phyloP scores from a whole-genome alignment of 2,113 vertebrate genomes.

The Uria lomvia region DNA sequence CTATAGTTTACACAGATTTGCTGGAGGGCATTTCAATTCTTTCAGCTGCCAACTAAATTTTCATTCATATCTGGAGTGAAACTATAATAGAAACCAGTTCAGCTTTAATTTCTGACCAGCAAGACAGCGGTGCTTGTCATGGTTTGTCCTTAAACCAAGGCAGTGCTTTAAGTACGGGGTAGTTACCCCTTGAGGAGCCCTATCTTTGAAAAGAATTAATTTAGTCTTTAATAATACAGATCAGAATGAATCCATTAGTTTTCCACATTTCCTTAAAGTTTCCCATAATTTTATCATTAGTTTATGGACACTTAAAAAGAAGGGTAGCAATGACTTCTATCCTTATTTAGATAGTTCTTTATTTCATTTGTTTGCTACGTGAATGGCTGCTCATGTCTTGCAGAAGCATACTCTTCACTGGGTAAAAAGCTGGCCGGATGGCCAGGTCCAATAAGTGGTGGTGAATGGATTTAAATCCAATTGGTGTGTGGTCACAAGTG shows the following conservation, averaged over 20 bases:
- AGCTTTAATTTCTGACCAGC: not conserved
- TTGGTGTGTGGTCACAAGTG: accelerated
- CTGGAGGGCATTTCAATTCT: not conserved
- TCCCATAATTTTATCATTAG: not conserved
- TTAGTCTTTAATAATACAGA: not conserved
- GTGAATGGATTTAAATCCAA: not conserved
- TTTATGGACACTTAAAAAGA: conserved; percentile 2
- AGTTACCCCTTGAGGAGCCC: not conserved
- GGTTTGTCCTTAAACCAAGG: not conserved
- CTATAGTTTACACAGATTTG: not conserved
- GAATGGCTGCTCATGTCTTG: not conserved
- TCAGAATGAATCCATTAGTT: not conserved
- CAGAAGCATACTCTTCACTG: accelerated
- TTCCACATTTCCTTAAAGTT: not conserved
- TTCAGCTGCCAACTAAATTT: not conserved
- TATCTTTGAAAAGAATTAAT: conserved; percentile 13
- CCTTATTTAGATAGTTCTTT: not conserved
- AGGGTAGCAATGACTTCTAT: not conserved
- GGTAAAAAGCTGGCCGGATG: not conserved
- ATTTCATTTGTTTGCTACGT: not conserved
- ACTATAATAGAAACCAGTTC: not conserved
- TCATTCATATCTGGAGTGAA: not conserved
- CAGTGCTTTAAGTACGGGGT: not conserved
- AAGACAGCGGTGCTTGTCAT: not conserved
- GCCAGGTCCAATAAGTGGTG: not conserved